Base-by-base conservation (phyloP, 2,113 vertebrate species). In the Todiramphus chloris region DNA sequence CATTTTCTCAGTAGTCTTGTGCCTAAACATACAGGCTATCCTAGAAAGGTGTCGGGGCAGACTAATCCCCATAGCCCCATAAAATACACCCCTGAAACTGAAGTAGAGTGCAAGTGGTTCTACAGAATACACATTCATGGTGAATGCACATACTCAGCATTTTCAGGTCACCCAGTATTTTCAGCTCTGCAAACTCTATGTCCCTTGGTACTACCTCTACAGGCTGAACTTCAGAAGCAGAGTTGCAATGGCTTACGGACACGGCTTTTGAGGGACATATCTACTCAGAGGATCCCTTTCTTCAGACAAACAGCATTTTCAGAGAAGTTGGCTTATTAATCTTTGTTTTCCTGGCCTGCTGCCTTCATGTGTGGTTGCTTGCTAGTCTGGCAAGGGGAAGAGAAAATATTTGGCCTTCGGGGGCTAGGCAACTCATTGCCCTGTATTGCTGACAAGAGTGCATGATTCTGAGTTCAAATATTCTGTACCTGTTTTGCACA, bases 401-500 rank as follows among this genome's bases (percentile, higher is more conserved):
- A 89, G 89, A 95, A 94, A 95, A 95, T 89, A 95, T 92, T 96
- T 96, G 81, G 69, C 86, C 83, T 92, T 70, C 15, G 2, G 53
- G 59, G 89, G 51, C 70, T 23, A 81, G 70, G 89, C 94, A 91
- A 89, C 93, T 92, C 78, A 9, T 66, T 94, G 95, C 83, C 96
- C 83, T 85, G 66, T 82, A 23, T 2, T 82, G 66, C 95, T 91
- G 80, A 91, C 77, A 80, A n/a, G 90, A 95, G 72, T 58, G 55
- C 83, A 63, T 10, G 89, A 87, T 82, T 74, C 67, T 20, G 58
- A 89, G 87, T 76, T 95, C 90, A 93, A 93, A 75, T 87, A 89
- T 58, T 87, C 79, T 78, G 76, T 94, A 93, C 91, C 89, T 93
- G 83, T 87, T 96, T 94, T 91, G 92, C 92, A 89, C 89, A 93